Evolutionary conservation across 2,113 vertebrate species (phyloP).

Genomic region (Thryonomys swinderianus): DNA sequence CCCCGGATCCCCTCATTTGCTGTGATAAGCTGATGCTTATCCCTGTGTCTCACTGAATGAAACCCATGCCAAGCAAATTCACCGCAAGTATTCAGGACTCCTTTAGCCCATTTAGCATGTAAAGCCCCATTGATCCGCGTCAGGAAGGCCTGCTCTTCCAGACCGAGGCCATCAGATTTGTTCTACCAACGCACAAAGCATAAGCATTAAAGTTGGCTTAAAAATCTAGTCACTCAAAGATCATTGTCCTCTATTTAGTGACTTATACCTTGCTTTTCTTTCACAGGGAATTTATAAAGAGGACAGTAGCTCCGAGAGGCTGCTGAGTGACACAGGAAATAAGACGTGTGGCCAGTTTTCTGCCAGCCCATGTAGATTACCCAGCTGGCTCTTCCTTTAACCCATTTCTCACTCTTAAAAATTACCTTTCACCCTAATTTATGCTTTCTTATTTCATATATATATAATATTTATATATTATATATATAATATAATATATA

Average conservation of each 20-base stretch:
- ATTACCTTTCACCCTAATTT: not conserved
- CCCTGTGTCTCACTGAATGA: constrained; percentile 32
- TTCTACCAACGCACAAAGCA: constrained; percentile 34
- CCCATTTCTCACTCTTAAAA: not conserved
- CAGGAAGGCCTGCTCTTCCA: constrained; percentile 9
- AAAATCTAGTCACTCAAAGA: constrained; percentile 18
- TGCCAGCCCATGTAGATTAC: not conserved
- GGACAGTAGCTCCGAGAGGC: not conserved
- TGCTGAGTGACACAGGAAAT: not conserved
- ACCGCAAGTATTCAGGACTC: constrained; percentile 16
- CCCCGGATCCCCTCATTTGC: constrained; percentile 30
- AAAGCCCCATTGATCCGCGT: constrained; percentile 9
- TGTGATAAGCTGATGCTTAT: constrained; percentile 46
- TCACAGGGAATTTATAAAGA: not conserved
- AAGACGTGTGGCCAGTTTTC: not conserved
- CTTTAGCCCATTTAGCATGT: not conserved
- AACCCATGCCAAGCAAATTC: constrained; percentile 49
- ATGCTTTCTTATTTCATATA: not conserved
- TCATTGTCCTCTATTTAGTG: constrained; percentile 17
- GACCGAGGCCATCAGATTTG: constrained; percentile 30
- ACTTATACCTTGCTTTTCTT: not conserved
- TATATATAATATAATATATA: too few relatives aligned
- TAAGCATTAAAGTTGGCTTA: constrained; percentile 36
- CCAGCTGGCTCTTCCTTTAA: not conserved
- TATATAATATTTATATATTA: too few relatives aligned